A percentile compares a stretch with the other conserved stretches of the same genome.
phyloP scores from a whole-genome alignment of 2,797 vertebrate species.

The Anableps anableps region DNA sequence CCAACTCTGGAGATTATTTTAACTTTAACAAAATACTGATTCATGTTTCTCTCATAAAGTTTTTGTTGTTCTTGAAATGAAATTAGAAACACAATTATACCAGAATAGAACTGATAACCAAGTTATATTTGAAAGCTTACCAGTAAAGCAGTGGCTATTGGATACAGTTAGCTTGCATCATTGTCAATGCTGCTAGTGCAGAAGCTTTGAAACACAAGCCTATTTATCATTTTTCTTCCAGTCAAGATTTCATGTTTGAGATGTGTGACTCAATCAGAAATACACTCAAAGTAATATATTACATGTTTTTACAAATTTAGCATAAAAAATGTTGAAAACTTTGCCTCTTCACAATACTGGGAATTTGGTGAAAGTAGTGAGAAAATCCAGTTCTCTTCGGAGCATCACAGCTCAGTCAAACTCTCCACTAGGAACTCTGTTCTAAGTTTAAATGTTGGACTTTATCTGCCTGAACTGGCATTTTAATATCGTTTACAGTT shows the following conservation, averaged over 20 bases:
- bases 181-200: neutral
- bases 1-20: conserved; percentile 4
- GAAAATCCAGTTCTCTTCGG: no score
- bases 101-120: neutral
- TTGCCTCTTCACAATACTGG: neutral
- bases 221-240: neutral
- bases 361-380: no score
- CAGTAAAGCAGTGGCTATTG: neutral
- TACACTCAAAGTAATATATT: neutral
- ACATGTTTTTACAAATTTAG: neutral
- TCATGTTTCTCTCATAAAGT: neutral
- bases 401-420: no score
- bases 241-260: no score
- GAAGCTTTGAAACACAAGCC: neutral
- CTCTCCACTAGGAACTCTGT: neutral
- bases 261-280: neutral
- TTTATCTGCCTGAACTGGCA: neutral
- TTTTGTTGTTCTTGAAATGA: neutral
- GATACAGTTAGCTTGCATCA: neutral
- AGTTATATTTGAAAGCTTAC: neutral
- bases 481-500: neutral
- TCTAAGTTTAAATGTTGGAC: neutral
- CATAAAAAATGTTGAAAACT: neutral
- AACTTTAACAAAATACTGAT: neutral
- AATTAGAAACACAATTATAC: neutral